These are phyloP conservation scores for Euwallacea similis DNA, from an alignment of 1,140 invertebrate species.

Conservation along the genomic window DNA sequence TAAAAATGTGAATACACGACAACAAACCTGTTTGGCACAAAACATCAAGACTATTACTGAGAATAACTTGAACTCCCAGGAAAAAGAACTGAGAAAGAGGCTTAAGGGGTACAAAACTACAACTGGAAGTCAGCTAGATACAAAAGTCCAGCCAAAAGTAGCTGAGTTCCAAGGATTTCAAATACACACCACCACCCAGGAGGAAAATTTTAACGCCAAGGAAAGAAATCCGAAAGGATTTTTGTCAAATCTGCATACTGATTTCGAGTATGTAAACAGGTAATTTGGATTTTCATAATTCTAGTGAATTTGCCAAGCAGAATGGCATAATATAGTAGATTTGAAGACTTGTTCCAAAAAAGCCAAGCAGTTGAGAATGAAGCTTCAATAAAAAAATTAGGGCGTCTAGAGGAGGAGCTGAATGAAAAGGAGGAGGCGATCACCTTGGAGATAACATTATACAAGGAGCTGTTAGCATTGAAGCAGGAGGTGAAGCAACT, in stretches of 20 bases:
- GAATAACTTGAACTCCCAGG: conserved; percentile 21
- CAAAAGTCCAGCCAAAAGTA: neutral
- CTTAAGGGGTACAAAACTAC: too few relatives aligned
- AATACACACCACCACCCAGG: conserved; percentile 14
- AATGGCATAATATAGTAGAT: conserved; percentile 51
- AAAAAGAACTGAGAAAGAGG: neutral
- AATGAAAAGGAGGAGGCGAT: conserved; percentile 59
- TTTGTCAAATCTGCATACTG: conserved; percentile 55
- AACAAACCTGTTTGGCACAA: conserved; percentile 47
- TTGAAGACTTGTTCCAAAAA: conserved; percentile 55
- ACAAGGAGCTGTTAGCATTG: conserved; percentile 56
- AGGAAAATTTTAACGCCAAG: conserved; percentile 42
- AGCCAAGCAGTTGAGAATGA: conserved; percentile 45
- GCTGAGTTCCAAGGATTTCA: neutral
- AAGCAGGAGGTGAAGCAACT: conserved; percentile 56
- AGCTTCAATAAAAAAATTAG: conserved; percentile 50
- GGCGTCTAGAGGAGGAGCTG: conserved; percentile 54
- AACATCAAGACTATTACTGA: conserved; percentile 25
- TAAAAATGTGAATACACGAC: conserved; percentile 25
- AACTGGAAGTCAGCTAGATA: too few relatives aligned
- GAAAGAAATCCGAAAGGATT: conserved; percentile 52
- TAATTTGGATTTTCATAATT: neutral
- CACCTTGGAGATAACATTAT: conserved; percentile 56
- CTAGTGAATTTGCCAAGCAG: neutral
- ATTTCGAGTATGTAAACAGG: conserved; percentile 56